These are phyloP conservation scores for Prionailurus viverrinus DNA, from an alignment of 2,113 vertebrate genomes.

Conservation along the genomic window DNA sequence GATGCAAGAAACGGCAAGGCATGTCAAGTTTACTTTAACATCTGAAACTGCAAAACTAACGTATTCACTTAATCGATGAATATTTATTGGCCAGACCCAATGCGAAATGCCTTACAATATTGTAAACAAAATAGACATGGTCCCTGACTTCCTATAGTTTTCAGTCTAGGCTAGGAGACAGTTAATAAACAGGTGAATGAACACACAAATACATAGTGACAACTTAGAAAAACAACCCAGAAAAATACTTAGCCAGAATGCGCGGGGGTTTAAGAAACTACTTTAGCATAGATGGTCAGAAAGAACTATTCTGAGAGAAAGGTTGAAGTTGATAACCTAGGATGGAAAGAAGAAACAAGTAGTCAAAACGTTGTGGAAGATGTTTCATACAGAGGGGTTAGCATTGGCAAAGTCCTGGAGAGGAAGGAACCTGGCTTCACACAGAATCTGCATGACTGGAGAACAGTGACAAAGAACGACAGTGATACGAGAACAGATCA, in stretches of 20 bases:
- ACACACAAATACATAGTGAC: background rate
- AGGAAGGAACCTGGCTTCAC: background rate
- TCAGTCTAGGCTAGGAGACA: background rate
- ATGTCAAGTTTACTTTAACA: background rate
- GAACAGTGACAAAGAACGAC: background rate
- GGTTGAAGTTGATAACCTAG: background rate
- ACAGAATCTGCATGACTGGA: background rate
- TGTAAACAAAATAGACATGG: background rate
- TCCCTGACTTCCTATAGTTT: background rate
- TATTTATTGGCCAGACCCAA: background rate
- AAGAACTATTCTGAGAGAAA: background rate
- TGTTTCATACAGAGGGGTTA: background rate
- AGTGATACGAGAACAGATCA: background rate
- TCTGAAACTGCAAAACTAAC: background rate
- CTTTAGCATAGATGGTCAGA: background rate
- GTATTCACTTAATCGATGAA: background rate
- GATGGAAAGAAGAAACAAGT: background rate
- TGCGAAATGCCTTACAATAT: background rate
- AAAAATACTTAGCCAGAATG: background rate
- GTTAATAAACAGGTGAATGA: background rate
- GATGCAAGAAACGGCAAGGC: background rate
- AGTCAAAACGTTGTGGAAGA: background rate
- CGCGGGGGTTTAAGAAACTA: rapidly evolving
- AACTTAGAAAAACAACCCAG: background rate
- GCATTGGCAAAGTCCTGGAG: background rate